Conservation (phyloP, 53 echinoderm and acorn worm species). For the Echinometra lucunter region DNA sequence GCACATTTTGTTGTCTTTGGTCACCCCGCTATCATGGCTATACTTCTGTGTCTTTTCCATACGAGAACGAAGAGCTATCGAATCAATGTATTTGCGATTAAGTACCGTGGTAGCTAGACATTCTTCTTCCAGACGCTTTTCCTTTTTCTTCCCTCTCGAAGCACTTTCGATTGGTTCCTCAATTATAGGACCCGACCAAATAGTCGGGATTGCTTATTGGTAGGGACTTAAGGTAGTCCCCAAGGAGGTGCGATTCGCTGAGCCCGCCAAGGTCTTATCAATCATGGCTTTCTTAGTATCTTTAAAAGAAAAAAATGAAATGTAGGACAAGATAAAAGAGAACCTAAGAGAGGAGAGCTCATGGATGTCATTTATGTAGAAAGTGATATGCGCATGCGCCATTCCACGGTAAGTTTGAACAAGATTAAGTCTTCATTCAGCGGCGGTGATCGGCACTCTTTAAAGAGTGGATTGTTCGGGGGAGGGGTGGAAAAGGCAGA, state of each 20-base stretch:
- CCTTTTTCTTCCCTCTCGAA: neutral
- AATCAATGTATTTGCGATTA: constrained; percentile 38
- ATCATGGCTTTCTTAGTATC: constrained; percentile 14
- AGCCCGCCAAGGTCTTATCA: constrained; percentile 49
- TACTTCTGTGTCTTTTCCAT: neutral
- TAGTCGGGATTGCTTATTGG: constrained; percentile 32
- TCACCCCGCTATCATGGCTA: neutral
- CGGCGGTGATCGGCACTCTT: constrained; percentile 38
- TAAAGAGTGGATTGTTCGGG: constrained; percentile 1
- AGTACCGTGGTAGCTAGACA: constrained; percentile 9
- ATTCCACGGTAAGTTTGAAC: constrained; percentile 24
- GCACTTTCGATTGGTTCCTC: constrained; percentile 36
- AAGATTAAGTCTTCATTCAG: constrained; percentile 55
- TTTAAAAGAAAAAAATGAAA: constrained; percentile 24
- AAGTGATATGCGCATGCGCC: constrained; percentile 5
- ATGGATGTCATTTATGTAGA: neutral
- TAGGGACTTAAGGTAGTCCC: constrained; percentile 20
- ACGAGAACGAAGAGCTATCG: neutral
- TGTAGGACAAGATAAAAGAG: constrained; percentile 13
- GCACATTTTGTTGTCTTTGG: neutral
- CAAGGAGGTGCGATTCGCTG: constrained; percentile 52
- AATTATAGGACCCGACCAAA: constrained; percentile 4
- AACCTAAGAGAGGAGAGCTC: neutral
- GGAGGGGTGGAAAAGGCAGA: constrained; percentile 7
- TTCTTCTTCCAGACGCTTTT: constrained; percentile 27